phyloP scores from a whole-genome alignment of 37 sponge, comb jelly and placozoan genomes.

The Aphrocallistes beatrix region DNA sequence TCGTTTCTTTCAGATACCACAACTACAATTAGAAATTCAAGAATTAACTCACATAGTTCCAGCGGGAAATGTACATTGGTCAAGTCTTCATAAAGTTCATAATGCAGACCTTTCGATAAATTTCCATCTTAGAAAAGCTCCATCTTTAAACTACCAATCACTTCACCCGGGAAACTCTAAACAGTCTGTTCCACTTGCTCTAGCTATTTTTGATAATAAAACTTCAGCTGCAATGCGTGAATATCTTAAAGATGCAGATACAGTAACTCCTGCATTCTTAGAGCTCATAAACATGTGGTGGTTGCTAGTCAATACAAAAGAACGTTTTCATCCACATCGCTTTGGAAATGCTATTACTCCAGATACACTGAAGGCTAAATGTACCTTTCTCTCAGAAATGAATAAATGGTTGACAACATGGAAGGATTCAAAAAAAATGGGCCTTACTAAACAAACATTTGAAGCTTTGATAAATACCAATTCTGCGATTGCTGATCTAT shows the following conservation, averaged over 20 bases:
- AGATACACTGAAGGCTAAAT: not conserved
- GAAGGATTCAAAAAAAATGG: not conserved
- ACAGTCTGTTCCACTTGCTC: not conserved
- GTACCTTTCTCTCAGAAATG: not conserved
- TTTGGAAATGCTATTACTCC: not conserved
- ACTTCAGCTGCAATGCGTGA: not conserved
- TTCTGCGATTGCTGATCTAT: slow-evolving; percentile 7
- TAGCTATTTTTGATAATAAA: not conserved
- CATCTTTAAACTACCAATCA: slow-evolving; percentile 10
- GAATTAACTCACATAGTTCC: not conserved
- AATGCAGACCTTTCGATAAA: not conserved
- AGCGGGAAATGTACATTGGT: not conserved
- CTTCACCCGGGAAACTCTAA: slow-evolving; percentile 6
- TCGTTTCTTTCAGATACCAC: slow-evolving; percentile 11
- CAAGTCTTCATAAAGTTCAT: not conserved
- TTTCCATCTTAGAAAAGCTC: too few species aligned
- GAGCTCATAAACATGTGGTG: slow-evolving; percentile 14
- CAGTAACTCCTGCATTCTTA: slow-evolving; percentile 6
- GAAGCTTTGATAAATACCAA: not conserved
- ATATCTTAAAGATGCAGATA: not conserved
- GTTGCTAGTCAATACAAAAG: not conserved
- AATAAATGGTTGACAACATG: not conserved
- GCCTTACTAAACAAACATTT: not conserved
- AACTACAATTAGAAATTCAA: slow-evolving; percentile 2
- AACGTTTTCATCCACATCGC: slow-evolving; percentile 16